A percentile compares a stretch with the other conserved stretches of the same genome.
These are phyloP conservation scores for Agrilus mali DNA, from an alignment of 2,888 invertebrate genomes.

Conservation along the genomic window DNA sequence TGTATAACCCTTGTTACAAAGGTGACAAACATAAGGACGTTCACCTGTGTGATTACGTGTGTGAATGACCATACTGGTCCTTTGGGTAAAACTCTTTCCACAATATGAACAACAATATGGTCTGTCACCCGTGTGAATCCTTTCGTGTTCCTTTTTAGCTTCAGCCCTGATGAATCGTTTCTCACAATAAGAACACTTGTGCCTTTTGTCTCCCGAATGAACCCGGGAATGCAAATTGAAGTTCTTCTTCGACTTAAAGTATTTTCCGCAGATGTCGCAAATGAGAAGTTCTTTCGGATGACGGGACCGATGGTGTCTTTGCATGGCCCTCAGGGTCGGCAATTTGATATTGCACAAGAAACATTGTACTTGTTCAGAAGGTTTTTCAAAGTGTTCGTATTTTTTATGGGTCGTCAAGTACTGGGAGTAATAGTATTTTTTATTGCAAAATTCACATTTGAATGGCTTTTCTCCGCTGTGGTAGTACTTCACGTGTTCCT, in stretches of 20 bases:
- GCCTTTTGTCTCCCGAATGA: conserved; percentile 26
- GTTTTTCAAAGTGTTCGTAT: too few species aligned
- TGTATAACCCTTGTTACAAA: conserved; percentile 43
- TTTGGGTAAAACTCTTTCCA: conserved; percentile 24
- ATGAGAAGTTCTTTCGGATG: conserved; percentile 5
- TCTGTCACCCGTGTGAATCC: conserved; percentile 26
- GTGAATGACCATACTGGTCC: conserved; percentile 24
- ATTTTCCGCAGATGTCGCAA: conserved; percentile 30
- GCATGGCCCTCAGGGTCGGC: too few species aligned
- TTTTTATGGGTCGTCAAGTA: too few species aligned
- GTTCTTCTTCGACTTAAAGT: conserved; percentile 25
- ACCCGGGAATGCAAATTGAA: conserved; percentile 29
- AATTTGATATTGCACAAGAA: too few species aligned
- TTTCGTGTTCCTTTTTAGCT: conserved; percentile 22
- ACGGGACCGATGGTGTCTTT: too few species aligned
- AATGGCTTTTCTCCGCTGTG: conserved; percentile 39
- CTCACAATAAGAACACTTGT: conserved; percentile 1
- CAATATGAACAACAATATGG: conserved; percentile 28
- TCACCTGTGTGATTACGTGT: conserved; percentile 25
- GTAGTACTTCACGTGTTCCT: conserved; percentile 10
- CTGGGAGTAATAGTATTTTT: conserved; percentile 2
- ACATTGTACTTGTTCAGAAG: too few species aligned
- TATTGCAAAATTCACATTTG: conserved; percentile 23
- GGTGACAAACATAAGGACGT: conserved; percentile 35
- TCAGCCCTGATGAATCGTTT: conserved; percentile 17